Evolutionary conservation across 2,888 invertebrate species (phyloP).

Genomic region (Nomada fabriciana): DNA sequence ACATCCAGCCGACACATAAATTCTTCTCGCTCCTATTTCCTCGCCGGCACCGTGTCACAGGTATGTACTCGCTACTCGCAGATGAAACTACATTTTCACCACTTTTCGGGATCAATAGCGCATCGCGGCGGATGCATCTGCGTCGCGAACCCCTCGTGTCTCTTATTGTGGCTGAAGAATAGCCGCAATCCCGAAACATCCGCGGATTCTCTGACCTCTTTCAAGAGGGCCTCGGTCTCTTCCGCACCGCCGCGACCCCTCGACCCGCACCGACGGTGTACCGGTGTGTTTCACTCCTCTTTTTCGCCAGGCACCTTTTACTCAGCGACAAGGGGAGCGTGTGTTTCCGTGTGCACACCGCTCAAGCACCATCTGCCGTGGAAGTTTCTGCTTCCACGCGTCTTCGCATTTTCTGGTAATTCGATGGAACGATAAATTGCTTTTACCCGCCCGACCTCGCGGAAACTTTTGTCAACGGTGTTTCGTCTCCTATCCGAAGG

Average conservation of each 20-base stretch:
- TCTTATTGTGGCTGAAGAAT: constrained; percentile 75
- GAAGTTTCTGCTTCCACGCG: constrained; percentile 54
- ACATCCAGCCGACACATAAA: constrained; percentile 39
- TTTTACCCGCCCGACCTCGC: constrained; percentile 12
- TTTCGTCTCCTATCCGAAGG: constrained; percentile 3
- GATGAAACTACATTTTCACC: constrained; percentile 57
- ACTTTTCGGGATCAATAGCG: constrained; percentile 57
- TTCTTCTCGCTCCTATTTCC: constrained; percentile 37
- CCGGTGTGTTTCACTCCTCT: constrained; percentile 14
- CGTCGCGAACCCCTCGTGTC: constrained; percentile 65
- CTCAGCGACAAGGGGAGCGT: constrained; percentile 33
- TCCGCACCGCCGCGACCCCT: background rate
- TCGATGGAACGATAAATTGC: constrained; percentile 68
- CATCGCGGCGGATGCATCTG: constrained; percentile 57
- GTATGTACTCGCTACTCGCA: constrained; percentile 29
- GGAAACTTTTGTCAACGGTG: constrained; percentile 47
- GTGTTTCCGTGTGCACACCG: constrained; percentile 52
- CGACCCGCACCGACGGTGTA: background rate
- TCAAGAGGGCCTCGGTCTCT: constrained; percentile 49
- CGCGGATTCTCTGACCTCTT: constrained; percentile 70
- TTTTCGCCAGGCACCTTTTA: constrained; percentile 32
- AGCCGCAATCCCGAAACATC: constrained; percentile 73
- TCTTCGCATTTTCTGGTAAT: constrained; percentile 60
- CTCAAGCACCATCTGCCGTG: constrained; percentile 47
- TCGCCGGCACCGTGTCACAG: constrained; percentile 36